Conservation (phyloP, 2,113 vertebrate genomes). For the Ceratotherium simum region DNA sequence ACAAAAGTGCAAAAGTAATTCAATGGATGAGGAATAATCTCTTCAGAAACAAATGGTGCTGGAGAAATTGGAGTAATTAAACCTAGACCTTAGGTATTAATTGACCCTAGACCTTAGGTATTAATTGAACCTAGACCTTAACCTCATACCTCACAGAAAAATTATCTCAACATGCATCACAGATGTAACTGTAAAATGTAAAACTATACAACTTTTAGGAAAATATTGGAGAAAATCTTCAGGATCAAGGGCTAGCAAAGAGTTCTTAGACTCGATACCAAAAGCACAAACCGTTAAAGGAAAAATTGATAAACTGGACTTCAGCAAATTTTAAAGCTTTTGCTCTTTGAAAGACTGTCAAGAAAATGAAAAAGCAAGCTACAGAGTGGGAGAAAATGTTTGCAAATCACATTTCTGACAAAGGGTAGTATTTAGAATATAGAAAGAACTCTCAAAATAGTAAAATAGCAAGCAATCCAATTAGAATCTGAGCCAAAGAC, state of each 20-base stretch:
- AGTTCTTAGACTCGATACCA: not conserved
- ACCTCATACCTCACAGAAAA: not conserved
- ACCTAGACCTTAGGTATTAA: not conserved
- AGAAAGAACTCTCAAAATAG: slow-evolving; percentile 21
- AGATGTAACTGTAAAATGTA: not conserved
- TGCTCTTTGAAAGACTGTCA: not conserved
- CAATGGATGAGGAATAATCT: not conserved
- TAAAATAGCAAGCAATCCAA: not conserved
- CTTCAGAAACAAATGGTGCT: not conserved
- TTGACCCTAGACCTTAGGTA: not conserved
- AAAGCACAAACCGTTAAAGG: not conserved
- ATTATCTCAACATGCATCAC: not conserved
- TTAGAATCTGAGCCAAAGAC: not conserved
- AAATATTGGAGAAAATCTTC: not conserved
- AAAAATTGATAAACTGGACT: not conserved
- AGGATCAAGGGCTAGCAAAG: not conserved
- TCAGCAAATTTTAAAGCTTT: not conserved
- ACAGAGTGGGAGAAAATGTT: not conserved
- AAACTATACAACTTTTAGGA: not conserved
- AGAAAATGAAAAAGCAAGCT: not conserved
- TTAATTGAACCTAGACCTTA: not conserved
- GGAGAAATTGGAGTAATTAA: not conserved
- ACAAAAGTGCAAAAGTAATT: not conserved
- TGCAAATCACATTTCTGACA: not conserved
- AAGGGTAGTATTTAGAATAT: not conserved